Percentiles rank a stretch among this genome's conserved stretches.
These are phyloP conservation scores for Brachyptera putata DNA, from an alignment of 2,888 invertebrate species.

Conservation along the genomic window DNA sequence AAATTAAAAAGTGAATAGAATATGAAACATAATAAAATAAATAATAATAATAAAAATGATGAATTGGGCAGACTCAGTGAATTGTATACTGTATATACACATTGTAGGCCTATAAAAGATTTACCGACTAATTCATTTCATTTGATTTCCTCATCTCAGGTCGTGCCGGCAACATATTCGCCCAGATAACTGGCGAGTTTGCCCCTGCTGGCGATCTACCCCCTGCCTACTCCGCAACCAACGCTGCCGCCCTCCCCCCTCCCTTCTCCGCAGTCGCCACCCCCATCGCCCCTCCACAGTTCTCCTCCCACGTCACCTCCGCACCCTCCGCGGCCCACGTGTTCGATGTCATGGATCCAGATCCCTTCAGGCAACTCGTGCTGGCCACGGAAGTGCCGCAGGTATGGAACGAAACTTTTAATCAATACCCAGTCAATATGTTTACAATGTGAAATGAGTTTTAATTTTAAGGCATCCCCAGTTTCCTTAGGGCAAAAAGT, in stretches of 20 bases:
- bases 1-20: too few relatives aligned
- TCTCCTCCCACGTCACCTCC: not conserved
- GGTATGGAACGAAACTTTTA: too few relatives aligned
- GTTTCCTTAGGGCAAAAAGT: too few relatives aligned
- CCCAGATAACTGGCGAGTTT: constrained; percentile 25
- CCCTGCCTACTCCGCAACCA: not conserved
- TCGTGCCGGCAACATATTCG: constrained; percentile 35
- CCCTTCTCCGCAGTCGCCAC: not conserved
- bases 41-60: too few relatives aligned
- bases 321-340: not conserved
- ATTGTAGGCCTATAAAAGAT: too few relatives aligned
- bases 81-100: too few relatives aligned
- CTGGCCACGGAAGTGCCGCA: constrained; percentile 49
- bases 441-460: too few relatives aligned
- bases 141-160: not conserved
- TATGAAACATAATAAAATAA: too few relatives aligned
- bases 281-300: not conserved
- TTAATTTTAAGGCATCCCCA: too few relatives aligned
- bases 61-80: too few relatives aligned
- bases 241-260: not conserved
- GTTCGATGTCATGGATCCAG: constrained; percentile 42
- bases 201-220: not conserved
- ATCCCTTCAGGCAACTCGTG: constrained; percentile 62
- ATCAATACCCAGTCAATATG: too few relatives aligned
- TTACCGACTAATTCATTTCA: too few relatives aligned